Evolutionary conservation across 2,797 vertebrate genomes (phyloP), one percentile per base, ranked within the genome.

Genomic region (Lagocephalus sceleratus): DNA sequence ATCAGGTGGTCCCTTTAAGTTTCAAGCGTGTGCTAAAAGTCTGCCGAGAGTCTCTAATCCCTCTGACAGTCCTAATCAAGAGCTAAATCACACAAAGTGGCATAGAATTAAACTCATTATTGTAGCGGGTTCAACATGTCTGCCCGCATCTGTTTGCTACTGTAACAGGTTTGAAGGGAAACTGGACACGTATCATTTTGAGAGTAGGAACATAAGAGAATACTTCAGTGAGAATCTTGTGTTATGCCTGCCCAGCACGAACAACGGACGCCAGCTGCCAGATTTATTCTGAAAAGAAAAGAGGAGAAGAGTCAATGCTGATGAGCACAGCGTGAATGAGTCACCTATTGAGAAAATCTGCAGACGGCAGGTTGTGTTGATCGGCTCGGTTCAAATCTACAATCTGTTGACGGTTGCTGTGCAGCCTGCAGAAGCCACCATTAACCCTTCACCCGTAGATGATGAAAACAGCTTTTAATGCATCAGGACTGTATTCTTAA

Each of bases 221-320:
- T 60, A 69, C 66, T 73, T 75, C 57, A 59, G 57, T 71, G 68
- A 51, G 53, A 69, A 54, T 65, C 56, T 66, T 58, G 32, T 57
- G 39, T 51, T 64, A 71, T 69, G 51, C 26, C 29, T 60, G 56
- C 56, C 69, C 71, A 68, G 59, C 44, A 50, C 55, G 47, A 68
- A 65, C 73, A 77, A 52, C 52, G 57, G 81, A 78, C 67, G 76
- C 72, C 85, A 83, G 73, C 32, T 50, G 51, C 54, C 48, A 20
- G 5, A 20, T 64, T 68, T 64, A 39, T 44, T 72, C 79, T 80
- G 57, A 50, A 39, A 49, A 29, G 0, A 26, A n/a, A n/a, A 51
- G 42, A 75, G 60, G 68, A 26, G 40, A 41, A 41, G 15, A 14
- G 38, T n/a, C 38, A 48, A 41, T 42, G 46, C n/a, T 8, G 21